phyloP scores from a whole-genome alignment of 2,888 invertebrate species.

The Hyppa rectilinea region DNA sequence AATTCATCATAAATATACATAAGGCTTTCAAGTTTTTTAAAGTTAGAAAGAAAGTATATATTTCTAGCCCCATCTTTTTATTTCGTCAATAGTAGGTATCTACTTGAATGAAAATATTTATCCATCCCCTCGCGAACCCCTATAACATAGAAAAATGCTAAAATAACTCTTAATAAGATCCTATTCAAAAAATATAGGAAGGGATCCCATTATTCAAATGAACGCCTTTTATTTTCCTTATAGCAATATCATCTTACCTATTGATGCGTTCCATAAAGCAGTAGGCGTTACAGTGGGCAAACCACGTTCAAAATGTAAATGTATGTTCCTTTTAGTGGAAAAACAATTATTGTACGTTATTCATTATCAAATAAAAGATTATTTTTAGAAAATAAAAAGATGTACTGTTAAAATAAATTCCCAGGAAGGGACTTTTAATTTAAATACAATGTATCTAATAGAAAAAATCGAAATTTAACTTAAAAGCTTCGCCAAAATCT shows the following conservation, averaged over 20 bases:
- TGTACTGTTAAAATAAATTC: constrained; percentile 7
- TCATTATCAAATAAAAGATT: constrained; percentile 13
- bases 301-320: constrained; percentile 29
- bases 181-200: constrained; percentile 55
- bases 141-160: constrained; percentile 53
- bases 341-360: constrained; percentile 24
- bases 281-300: constrained; percentile 41
- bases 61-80: constrained; percentile 26
- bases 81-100: constrained; percentile 27
- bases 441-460: not conserved
- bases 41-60: not conserved
- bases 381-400: not conserved
- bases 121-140: constrained; percentile 38
- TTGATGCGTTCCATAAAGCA: constrained; percentile 38
- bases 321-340: constrained; percentile 2
- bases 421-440: not conserved
- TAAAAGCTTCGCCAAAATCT: not conserved
- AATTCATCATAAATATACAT: constrained; percentile 29
- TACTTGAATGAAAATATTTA: constrained; percentile 52
- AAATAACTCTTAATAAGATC: constrained; percentile 59
- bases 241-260: constrained; percentile 59
- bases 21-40: constrained; percentile 18
- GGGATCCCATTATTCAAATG: constrained; percentile 65
- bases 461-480: too few relatives aligned
- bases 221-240: constrained; percentile 65